phyloP scores from a whole-genome alignment of 2,888 invertebrate genomes.

The Ochropleura leucogaster region DNA sequence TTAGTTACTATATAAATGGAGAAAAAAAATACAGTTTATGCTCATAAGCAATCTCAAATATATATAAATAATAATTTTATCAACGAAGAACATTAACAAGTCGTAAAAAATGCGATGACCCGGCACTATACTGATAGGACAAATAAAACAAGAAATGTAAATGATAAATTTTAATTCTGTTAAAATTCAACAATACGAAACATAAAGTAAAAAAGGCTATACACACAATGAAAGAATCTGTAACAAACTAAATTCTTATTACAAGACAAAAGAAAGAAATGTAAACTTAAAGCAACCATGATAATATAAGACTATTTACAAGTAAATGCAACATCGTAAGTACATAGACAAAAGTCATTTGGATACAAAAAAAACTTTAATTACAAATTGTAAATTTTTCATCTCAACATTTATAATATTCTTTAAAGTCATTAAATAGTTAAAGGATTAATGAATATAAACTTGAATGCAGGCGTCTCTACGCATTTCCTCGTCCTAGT shows the following conservation, averaged over 20 bases:
- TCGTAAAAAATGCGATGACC: constrained; percentile 22
- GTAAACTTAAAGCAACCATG: constrained; percentile 46
- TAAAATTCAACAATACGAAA: constrained; percentile 90
- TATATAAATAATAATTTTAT: constrained; percentile 27
- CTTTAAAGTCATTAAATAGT: constrained; percentile 47
- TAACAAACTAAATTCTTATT: constrained; percentile 70
- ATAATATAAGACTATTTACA: constrained; percentile 60
- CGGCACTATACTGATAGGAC: constrained; percentile 15
- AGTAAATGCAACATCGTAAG: constrained; percentile 62
- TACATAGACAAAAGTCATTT: constrained; percentile 56
- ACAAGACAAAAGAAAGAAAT: constrained; percentile 49
- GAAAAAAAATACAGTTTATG: not conserved
- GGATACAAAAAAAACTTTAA: constrained; percentile 48
- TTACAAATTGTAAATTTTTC: constrained; percentile 48
- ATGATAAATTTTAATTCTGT: constrained; percentile 86
- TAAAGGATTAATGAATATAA: constrained; percentile 49
- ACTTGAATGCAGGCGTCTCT: constrained; percentile 58
- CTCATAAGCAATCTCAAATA: not conserved
- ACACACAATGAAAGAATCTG: constrained; percentile 79
- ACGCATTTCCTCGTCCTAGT: constrained; percentile 37
- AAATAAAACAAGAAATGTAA: constrained; percentile 59
- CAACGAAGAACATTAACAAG: constrained; percentile 25
- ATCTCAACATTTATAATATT: constrained; percentile 37
- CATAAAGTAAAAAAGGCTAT: constrained; percentile 82
- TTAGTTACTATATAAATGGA: not conserved